Evolutionary conservation across 2,888 invertebrate species (phyloP), one percentile per base, ranked within the genome.

Genomic region (Heliconius ismenius): DNA sequence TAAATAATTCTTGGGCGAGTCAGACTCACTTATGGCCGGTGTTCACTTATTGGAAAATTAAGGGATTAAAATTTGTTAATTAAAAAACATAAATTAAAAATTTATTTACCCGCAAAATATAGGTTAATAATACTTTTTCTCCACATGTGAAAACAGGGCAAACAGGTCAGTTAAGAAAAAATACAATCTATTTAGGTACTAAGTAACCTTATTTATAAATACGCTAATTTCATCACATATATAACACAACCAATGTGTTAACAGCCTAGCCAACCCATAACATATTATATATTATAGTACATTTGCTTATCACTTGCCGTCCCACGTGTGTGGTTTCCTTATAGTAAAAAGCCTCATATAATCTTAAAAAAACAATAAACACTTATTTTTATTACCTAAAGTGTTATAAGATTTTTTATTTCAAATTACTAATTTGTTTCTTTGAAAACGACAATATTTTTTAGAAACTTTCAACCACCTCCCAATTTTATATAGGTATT

Each of bases 171-270:
- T 26, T 9, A 13, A 68, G 9, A 13, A n/a, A 13, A 9, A 68
- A 43, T 43, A 36, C 15, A 36, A 69, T 26, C 7, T 49, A 43
- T 54, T 28, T 69, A 36, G n/a, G 4, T n/a, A 67, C 24, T 1
- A 21, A 15, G 32, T 70, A 58, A 24, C 13, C 2, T 32, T 58
- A 70, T 58, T 15, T 70, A 58, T 58, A 58, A 70, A 32, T 69
- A 49, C 9, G 70, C 54, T 70, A 70, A 70, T 70, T 69, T 70
- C 32, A n/a, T 58, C 15, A 70, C 36, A 70, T 1, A n/a, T 54
- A n/a, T n/a, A 28, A 69, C n/a, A 54, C 32, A 58, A 58, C 32
- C 4, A n/a, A 58, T 58, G 32, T 58, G 58, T 70, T 70, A 58
- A 69, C 39, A 62, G 15, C 60, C n/a, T 43, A 62, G 9, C 36